A percentile compares a stretch with the other conserved stretches of the same genome.
Conservation (phyloP, 2,113 vertebrate species). For the Apistogramma diplotaenia region DNA sequence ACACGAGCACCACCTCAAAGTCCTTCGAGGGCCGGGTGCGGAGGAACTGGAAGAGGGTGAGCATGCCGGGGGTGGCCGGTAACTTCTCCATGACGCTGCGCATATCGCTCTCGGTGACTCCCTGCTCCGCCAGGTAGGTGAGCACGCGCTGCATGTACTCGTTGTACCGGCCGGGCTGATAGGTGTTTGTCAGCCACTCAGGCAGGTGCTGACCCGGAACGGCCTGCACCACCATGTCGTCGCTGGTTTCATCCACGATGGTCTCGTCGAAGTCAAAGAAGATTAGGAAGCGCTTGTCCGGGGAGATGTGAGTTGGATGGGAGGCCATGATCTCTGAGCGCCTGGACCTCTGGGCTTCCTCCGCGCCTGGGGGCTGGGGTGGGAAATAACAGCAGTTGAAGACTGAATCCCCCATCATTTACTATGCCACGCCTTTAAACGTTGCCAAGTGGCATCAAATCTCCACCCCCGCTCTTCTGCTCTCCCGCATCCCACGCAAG, state of each 20-base stretch:
- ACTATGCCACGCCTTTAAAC: conserved; percentile 26
- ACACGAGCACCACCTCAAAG: conserved; percentile 91
- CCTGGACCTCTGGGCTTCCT: conserved; percentile 31
- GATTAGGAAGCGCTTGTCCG: conserved; percentile 83
- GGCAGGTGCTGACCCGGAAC: conserved; percentile 86
- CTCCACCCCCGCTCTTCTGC: conserved; percentile 26
- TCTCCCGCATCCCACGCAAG: conserved; percentile 43
- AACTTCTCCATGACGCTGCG: conserved; percentile 83
- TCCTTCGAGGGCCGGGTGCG: conserved; percentile 79
- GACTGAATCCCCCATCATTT: conserved; percentile 73
- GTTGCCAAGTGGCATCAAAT: conserved; percentile 35
- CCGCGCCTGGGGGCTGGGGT: conserved; percentile 75
- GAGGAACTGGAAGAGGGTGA: conserved; percentile 87
- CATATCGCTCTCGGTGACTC: conserved; percentile 81
- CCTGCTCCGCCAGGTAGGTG: conserved; percentile 87
- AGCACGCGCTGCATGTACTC: conserved; percentile 93
- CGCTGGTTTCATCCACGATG: conserved; percentile 92
- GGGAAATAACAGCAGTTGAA: conserved; percentile 80
- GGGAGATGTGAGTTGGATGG: conserved; percentile 41
- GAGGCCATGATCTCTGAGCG: conserved; percentile 73
- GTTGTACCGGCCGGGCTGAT: conserved; percentile 85
- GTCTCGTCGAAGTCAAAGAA: conserved; percentile 98
- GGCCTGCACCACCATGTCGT: conserved; percentile 83
- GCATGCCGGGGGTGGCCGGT: conserved; percentile 88
- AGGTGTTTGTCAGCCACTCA: conserved; percentile 82